A percentile compares a stretch with the other conserved stretches of the same genome.
Conservation (phyloP, 2,888 invertebrate genomes). For the Drosophila hamatofila region DNA sequence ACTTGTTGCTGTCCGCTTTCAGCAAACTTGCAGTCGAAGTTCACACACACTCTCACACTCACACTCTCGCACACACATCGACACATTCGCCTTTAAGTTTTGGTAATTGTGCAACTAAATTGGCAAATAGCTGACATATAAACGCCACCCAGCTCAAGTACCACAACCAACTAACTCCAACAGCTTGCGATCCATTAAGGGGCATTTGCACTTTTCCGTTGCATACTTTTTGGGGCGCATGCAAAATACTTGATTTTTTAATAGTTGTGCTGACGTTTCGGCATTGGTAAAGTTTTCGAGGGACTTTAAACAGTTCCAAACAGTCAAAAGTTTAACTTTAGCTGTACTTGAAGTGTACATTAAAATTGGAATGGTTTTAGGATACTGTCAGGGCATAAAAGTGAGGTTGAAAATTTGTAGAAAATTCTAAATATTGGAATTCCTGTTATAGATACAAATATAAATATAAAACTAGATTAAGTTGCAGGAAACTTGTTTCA, state of each 20-base stretch:
- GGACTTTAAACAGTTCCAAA: slow-evolving; percentile 3
- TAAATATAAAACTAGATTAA: too few relatives aligned
- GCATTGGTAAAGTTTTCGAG: neutral
- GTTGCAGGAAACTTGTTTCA: too few relatives aligned
- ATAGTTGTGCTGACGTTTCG: slow-evolving; percentile 12
- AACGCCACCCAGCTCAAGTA: slow-evolving; percentile 40
- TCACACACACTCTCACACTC: slow-evolving; percentile 21
- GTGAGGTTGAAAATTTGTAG: too few relatives aligned
- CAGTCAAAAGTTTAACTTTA: neutral
- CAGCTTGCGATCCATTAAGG: slow-evolving; percentile 34
- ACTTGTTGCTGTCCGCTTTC: slow-evolving; percentile 70
- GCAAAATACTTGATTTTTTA: slow-evolving; percentile 31
- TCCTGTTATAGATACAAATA: too few relatives aligned
- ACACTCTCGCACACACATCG: neutral
- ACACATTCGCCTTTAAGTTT: slow-evolving; percentile 38
- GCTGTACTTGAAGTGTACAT: neutral
- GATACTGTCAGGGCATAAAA: neutral
- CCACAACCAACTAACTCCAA: slow-evolving; percentile 28
- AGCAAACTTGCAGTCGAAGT: slow-evolving; percentile 57
- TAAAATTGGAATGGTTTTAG: neutral
- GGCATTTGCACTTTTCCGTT: slow-evolving; percentile 42
- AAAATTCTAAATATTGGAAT: too few relatives aligned
- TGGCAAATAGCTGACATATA: slow-evolving; percentile 60
- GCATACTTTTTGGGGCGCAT: slow-evolving; percentile 47
- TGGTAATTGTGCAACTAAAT: slow-evolving; percentile 59